Conservation (phyloP, 2,797 vertebrate species). For the Gymnodraco acuticeps region DNA sequence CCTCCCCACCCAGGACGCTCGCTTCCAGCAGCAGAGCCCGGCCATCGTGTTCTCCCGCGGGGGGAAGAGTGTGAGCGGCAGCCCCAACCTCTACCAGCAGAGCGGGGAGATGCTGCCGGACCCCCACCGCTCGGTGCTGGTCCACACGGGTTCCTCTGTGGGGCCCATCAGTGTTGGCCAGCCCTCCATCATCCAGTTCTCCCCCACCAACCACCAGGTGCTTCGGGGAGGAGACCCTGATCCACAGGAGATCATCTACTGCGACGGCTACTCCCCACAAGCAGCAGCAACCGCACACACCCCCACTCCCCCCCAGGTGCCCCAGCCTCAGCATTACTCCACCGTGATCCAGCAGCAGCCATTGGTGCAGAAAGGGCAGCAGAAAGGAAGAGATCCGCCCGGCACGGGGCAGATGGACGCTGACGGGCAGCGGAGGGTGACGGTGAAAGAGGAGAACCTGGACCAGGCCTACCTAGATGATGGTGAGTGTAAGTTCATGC, state of each 20-base stretch:
- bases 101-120: conserved; percentile 84
- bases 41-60: conserved; percentile 90
- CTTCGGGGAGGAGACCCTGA: conserved; percentile 87
- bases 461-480: conserved; percentile 99
- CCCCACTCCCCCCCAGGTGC: conserved; percentile 76
- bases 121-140: conserved; percentile 93
- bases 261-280: conserved; percentile 87
- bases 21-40: conserved; percentile 92
- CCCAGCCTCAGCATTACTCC: conserved; percentile 86
- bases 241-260: conserved; percentile 92
- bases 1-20: conserved; percentile 87
- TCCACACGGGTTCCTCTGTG: conserved; percentile 90
- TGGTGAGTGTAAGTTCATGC: conserved; percentile 88
- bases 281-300: conserved; percentile 62
- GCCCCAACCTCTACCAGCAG: conserved; percentile 89
- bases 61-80: conserved; percentile 87
- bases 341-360: conserved; percentile 96
- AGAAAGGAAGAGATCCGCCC: conserved; percentile 69
- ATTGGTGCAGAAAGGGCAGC: conserved; percentile 72
- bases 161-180: conserved; percentile 77
- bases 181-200: conserved; percentile 91
- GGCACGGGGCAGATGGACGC: conserved; percentile 70
- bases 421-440: conserved; percentile 91
- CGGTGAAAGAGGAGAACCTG: conserved; percentile 97
- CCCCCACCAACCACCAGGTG: conserved; percentile 91